Evolutionary conservation across 2,888 invertebrate genomes (phyloP), one percentile per base, ranked within the genome.

Genomic region (Lapara coniferarum): DNA sequence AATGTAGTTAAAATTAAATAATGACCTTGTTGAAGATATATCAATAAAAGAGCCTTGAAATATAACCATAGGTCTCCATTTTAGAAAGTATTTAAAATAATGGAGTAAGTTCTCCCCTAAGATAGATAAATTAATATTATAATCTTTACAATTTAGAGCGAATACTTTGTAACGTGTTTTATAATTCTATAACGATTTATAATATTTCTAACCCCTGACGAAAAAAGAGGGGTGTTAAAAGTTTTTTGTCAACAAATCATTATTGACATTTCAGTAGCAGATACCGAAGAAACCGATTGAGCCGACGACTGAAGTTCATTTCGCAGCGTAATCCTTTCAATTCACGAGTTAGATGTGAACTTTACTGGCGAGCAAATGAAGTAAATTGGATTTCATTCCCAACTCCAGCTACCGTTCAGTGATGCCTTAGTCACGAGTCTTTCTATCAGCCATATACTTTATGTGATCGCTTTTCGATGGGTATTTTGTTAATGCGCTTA

Each of bases 351-450:
- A 82, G 84, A 89, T 87, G 88, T 85, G 89, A 91, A 90, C 90
- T 91, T 90, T 87, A 85, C 88, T 85, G 86, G 87, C 84, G 88
- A 87, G 88, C 86, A 89, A 93, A 93, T 92, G 89, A 90, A 90
- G 85, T 87, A 89, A 92, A 93, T 92, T 91, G 89, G 85, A 92
- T 93, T 91, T 89, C 87, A 91, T 92, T 89, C 89, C 87, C 88
- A 84, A 85, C 88, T 87, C 83, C 81, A 82, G 85, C 87, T 88
- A 85, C 86, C 85, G 86, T 88, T 89, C 52, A 85, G 87, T 84
- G 85, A 88, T 86, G 85, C 82, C 76, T 77, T 80, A 86, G 88
- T 88, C 89, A 89, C 88, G 88, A 89, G 84, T 87, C 86, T 85
- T 88, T 85, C 84, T 83, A 85, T 86, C 85, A 81, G 80, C 78